phyloP scores from a whole-genome alignment of 35 echinoderm and acorn worm species.

The Acanthaster planci region DNA sequence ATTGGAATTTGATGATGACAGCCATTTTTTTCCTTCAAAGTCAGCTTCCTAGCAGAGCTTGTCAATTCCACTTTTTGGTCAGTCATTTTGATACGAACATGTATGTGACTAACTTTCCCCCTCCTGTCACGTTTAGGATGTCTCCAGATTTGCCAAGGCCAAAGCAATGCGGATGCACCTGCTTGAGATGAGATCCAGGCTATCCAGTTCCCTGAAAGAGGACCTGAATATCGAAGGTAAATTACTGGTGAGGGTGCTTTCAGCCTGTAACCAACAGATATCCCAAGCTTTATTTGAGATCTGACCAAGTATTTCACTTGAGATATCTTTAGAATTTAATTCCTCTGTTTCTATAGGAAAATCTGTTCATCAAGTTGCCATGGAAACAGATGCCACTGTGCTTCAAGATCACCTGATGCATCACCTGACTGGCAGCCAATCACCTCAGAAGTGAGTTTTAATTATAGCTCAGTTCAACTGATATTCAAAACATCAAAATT shows the following conservation, averaged over 20 bases:
- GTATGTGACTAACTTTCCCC: no score
- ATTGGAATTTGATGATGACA: no score
- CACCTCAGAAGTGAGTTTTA: slow-evolving; percentile 18
- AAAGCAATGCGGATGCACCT: slow-evolving; percentile 22
- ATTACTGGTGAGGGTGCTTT: not conserved
- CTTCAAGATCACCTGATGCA: slow-evolving; percentile 28
- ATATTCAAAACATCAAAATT: not conserved
- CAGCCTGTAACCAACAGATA: no score
- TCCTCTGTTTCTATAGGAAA: slow-evolving; percentile 14
- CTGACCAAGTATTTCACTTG: no score
- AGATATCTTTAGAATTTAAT: no score
- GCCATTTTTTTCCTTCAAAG: no score
- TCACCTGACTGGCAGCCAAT: slow-evolving; percentile 14
- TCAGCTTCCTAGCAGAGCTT: no score
- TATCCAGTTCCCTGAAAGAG: not conserved
- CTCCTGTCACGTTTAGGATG: not conserved
- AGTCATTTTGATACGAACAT: no score
- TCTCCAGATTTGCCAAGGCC: not conserved
- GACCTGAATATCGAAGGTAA: not conserved
- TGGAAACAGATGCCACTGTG: slow-evolving; percentile 17
- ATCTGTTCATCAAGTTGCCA: slow-evolving; percentile 3
- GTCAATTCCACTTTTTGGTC: no score
- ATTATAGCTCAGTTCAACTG: not conserved
- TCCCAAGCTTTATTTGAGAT: not conserved
- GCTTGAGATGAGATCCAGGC: slow-evolving; percentile 4